A percentile compares a stretch with the other conserved stretches of the same genome.
These are phyloP conservation scores for Hapalemur alaotrensis DNA, from an alignment of 2,797 vertebrate species.

Conservation along the genomic window DNA sequence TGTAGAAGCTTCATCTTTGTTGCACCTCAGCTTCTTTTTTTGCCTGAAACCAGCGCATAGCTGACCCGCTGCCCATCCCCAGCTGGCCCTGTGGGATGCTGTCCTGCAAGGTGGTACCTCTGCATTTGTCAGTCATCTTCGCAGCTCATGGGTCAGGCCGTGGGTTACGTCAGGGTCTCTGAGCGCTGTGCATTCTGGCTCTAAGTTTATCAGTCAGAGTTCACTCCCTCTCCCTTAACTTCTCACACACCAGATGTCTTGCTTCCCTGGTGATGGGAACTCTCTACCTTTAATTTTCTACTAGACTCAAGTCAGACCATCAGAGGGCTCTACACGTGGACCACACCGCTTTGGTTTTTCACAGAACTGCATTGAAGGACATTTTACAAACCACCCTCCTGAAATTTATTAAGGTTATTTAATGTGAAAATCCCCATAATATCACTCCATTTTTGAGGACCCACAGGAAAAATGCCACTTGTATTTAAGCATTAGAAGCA, in stretches of 20 bases:
- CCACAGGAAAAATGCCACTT: background rate
- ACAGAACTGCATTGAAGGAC: rapidly evolving
- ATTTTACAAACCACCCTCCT: background rate
- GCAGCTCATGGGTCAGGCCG: background rate
- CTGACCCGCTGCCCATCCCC: rapidly evolving
- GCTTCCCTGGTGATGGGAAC: background rate
- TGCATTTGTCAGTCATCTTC: rapidly evolving
- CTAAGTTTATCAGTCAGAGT: background rate
- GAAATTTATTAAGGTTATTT: background rate
- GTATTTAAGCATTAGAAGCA: background rate
- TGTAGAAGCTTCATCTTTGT: background rate
- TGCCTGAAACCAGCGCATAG: background rate
- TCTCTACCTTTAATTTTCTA: background rate
- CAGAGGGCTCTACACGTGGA: background rate
- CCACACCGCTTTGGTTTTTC: background rate
- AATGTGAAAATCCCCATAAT: no score
- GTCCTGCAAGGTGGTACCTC: rapidly evolving
- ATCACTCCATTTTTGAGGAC: background rate
- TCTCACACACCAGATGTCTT: background rate
- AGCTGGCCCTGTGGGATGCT: background rate
- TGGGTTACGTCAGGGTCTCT: rapidly evolving
- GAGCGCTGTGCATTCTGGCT: background rate
- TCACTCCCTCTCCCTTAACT: background rate
- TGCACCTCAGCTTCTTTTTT: background rate
- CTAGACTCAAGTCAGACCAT: background rate